Evolutionary conservation across 2,113 vertebrate genomes (phyloP), one percentile per base, ranked within the genome.

Genomic region (Anseranas semipalmata): DNA sequence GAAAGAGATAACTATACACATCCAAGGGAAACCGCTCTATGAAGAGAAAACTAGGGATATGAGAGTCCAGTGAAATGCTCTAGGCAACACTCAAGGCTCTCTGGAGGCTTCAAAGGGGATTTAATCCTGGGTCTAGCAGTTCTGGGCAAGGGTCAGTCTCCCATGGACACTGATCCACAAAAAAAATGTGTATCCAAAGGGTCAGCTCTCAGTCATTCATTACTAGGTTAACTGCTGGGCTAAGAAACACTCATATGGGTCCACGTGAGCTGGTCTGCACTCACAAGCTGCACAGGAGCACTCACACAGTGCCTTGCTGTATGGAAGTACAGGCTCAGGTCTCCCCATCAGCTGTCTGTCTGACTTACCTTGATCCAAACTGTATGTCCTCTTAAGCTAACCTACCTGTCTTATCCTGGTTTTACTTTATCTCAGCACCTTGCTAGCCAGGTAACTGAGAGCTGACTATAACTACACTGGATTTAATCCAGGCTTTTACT

Each of bases 101-200:
- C 2, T 0, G 25, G 39, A 81, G 73, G 70, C 48, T 74, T 75
- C 60, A 48, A 16, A 75, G 37, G 71, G 74, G 19, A 53, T 41
- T 72, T 52, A 28, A 2, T 27, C 78, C 59, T 14, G 46, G 3
- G 6, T 35, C 21, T 66, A 55, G 83, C 43, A 52, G 41, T n/a
- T 86, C 93, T 77, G 92, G 75, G 59, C 85, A 94, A 95, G 50
- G 93, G 37, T 88, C 78, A 77, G 12, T 45, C 52, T 91, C 13
- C n/a, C 32, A 67, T 52, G 67, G 53, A 60, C 41, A 66, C 33
- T 21, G 32, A 73, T 7, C 60, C 83, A 80, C 41, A 28, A 59
- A 45, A 62, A 22, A 52, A 33, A 48, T 0, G 1, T 15, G 32
- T 14, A 18, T 75, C 66, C 81, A 75, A 67, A 89, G 66, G 70